Percentiles rank a stretch among this genome's conserved stretches.
These are phyloP conservation scores for Ramazzottius varieornatus DNA, from an alignment of 2,888 invertebrate genomes.

Conservation along the genomic window DNA sequence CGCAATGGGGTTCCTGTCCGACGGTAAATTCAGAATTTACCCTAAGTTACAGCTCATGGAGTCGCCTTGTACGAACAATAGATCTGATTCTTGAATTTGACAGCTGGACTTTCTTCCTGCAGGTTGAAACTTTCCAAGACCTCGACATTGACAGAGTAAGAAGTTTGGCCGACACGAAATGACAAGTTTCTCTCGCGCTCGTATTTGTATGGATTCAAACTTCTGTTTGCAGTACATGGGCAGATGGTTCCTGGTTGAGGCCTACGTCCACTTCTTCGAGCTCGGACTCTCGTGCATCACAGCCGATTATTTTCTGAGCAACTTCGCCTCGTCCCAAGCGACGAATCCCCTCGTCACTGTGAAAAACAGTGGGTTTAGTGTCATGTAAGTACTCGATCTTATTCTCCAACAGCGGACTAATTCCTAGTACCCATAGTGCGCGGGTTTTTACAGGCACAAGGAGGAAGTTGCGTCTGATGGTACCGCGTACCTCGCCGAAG, in stretches of 20 bases:
- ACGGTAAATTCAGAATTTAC: background rate
- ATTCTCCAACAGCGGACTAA: no score
- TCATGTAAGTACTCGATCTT: background rate
- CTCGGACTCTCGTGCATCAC: slow-evolving; percentile 44
- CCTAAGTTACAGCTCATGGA: no score
- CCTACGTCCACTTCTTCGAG: slow-evolving; percentile 48
- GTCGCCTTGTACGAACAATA: no score
- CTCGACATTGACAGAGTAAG: no score
- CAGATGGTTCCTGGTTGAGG: slow-evolving; percentile 47
- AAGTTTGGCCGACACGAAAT: no score
- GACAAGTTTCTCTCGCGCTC: no score
- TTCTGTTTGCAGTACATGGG: slow-evolving; percentile 35
- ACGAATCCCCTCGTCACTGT: background rate
- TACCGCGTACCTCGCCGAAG: background rate
- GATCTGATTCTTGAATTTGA: no score
- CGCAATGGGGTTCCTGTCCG: background rate
- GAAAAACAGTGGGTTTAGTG: background rate
- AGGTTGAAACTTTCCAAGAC: no score
- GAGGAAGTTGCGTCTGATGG: background rate
- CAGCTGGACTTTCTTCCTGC: no score
- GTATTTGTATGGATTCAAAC: no score
- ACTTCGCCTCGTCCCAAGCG: background rate
- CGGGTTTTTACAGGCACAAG: background rate
- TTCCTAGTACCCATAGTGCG: no score
- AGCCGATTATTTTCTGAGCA: slow-evolving; percentile 21